These are phyloP conservation scores for Alviniconcha marisindica DNA, from an alignment of 1,140 invertebrate genomes.

Conservation along the genomic window DNA sequence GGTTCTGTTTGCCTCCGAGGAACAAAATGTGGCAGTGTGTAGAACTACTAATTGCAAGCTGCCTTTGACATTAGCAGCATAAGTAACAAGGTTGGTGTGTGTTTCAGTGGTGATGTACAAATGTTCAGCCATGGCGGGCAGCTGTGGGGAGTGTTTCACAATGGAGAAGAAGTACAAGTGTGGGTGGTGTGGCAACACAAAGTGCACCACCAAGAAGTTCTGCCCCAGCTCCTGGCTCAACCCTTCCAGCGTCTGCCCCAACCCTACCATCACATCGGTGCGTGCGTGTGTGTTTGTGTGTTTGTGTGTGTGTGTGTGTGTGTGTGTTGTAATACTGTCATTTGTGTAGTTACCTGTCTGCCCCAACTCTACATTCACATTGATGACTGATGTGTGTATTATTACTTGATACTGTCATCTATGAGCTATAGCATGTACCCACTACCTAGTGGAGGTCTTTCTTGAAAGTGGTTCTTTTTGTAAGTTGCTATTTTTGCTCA, in stretches of 20 bases:
- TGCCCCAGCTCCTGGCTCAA: slow-evolving; percentile 54
- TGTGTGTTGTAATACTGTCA: no score
- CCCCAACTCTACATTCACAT: no score
- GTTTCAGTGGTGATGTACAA: slow-evolving; percentile 73
- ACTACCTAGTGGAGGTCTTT: no score
- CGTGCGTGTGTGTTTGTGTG: neutral
- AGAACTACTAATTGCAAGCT: no score
- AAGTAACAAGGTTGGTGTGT: slow-evolving; percentile 17
- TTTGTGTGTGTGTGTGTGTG: slow-evolving; percentile 9
- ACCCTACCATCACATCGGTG: slow-evolving; percentile 63
- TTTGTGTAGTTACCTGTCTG: no score
- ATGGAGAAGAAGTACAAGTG: slow-evolving; percentile 62
- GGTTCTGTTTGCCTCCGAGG: neutral
- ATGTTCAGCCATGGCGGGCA: slow-evolving; percentile 69
- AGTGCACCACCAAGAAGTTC: slow-evolving; percentile 14
- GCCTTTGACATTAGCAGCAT: neutral
- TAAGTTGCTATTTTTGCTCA: no score
- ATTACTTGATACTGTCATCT: no score
- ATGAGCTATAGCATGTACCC: no score
- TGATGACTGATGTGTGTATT: no score
- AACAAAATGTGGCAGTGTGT: no score
- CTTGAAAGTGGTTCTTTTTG: no score
- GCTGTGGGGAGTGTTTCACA: slow-evolving; percentile 70
- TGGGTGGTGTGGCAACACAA: slow-evolving; percentile 69
- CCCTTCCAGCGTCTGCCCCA: slow-evolving; percentile 54